phyloP scores from a whole-genome alignment of 2,797 vertebrate genomes.

The Phaenicophaeus curvirostris region DNA sequence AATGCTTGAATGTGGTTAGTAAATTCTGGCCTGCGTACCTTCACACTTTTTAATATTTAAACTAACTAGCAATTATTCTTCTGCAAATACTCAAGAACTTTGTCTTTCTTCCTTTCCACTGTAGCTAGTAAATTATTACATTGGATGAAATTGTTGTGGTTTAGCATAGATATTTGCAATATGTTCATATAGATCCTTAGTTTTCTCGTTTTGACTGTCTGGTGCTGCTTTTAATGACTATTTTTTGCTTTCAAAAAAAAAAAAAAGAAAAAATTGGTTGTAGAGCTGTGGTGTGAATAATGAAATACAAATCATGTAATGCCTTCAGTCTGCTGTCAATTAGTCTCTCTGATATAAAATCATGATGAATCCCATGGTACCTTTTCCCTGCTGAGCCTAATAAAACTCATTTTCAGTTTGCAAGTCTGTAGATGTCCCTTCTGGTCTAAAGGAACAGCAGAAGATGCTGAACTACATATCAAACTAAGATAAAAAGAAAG shows the following conservation, averaged over 20 bases:
- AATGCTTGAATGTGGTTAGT: neutral
- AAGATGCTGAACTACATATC: neutral
- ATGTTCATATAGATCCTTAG: neutral
- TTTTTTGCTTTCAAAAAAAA: neutral
- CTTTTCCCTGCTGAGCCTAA: neutral
- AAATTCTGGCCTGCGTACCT: neutral
- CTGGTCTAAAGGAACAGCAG: neutral
- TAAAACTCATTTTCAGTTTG: neutral
- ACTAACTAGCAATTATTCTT: neutral
- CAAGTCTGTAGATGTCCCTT: neutral
- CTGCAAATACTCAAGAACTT: neutral
- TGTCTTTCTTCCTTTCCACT: neutral
- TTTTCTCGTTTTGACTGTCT: neutral
- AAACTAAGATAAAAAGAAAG: neutral
- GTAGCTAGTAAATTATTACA: neutral
- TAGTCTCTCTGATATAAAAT: neutral
- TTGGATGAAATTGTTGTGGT: neutral
- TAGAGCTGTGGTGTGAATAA: neutral
- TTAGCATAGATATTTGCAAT: neutral
- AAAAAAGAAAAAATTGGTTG: neutral
- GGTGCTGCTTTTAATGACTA: neutral
- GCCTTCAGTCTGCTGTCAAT: slow-evolving; percentile 14
- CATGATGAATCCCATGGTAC: neutral
- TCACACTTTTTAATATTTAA: neutral
- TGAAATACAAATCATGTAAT: neutral